Conservation (phyloP, 2,113 vertebrate genomes). For the Malaclemys terrapin region DNA sequence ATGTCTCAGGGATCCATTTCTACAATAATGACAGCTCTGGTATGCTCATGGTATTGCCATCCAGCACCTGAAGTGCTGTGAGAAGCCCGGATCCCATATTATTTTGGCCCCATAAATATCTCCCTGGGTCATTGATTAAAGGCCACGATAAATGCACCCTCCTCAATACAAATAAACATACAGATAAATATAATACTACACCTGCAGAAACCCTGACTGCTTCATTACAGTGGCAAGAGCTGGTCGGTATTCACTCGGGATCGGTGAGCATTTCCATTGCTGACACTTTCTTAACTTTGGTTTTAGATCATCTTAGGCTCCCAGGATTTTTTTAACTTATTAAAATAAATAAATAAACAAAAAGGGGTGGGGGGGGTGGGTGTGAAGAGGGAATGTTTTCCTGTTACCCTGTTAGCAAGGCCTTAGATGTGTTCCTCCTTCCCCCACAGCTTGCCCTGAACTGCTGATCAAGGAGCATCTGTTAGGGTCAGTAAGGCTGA, state of each 20-base stretch:
- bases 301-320: not conserved
- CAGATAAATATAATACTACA: slow-evolving; percentile 39
- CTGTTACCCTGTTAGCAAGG: not conserved
- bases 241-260: not conserved
- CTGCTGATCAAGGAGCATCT: not conserved
- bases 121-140: not conserved
- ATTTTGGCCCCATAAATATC: not conserved
- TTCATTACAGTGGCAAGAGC: not conserved
- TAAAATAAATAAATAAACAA: not conserved
- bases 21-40: slow-evolving; percentile 18
- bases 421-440: not conserved
- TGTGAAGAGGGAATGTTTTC: not conserved
- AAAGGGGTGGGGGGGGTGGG: not conserved
- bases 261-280: slow-evolving; percentile 13
- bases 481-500: not conserved
- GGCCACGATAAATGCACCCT: not conserved
- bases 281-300: not conserved
- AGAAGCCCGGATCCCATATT: not conserved
- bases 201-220: not conserved
- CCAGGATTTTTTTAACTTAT: not conserved
- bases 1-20: slow-evolving; percentile 49
- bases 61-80: not conserved
- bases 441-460: not conserved
- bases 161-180: not conserved
- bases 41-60: not conserved